A percentile compares a stretch with the other conserved stretches of the same genome.
These are phyloP conservation scores for Atractosteus spatula DNA, from an alignment of 2,113 vertebrate species.

Conservation along the genomic window DNA sequence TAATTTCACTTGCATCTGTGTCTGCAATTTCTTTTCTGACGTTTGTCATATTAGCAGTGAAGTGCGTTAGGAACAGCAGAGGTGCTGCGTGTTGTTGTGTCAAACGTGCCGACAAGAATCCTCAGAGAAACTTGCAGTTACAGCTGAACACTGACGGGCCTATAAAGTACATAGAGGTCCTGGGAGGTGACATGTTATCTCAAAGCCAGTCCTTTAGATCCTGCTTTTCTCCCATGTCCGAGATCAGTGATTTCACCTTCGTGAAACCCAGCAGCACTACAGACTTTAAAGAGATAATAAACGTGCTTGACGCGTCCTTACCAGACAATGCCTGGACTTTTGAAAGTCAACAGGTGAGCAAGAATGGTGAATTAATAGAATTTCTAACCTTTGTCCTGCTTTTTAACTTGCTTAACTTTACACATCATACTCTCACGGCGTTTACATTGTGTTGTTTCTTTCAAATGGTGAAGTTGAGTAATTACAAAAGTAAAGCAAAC, in stretches of 20 bases:
- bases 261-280: conserved; percentile 64
- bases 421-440: no score
- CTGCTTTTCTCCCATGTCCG: conserved; percentile 61
- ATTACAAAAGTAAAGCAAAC: no score
- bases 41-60: conserved; percentile 40
- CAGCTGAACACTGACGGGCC: conserved; percentile 65
- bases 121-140: conserved; percentile 62
- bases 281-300: conserved; percentile 58
- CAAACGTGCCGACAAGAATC: conserved; percentile 43
- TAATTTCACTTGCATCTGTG: conserved; percentile 40
- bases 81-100: conserved; percentile 35
- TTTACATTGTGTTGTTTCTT: no score
- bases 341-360: conserved; percentile 61
- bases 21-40: conserved; percentile 40
- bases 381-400: no score
- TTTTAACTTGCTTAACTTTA: no score
- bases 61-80: conserved; percentile 32
- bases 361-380: background rate
- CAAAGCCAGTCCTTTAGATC: conserved; percentile 65
- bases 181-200: conserved; percentile 54
- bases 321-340: conserved; percentile 61
- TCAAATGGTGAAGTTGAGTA: no score
- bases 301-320: conserved; percentile 54
- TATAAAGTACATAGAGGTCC: conserved; percentile 67
- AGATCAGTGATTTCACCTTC: conserved; percentile 65